phyloP scores from a whole-genome alignment of 2,888 invertebrate species.

The Trachelus stipa region DNA sequence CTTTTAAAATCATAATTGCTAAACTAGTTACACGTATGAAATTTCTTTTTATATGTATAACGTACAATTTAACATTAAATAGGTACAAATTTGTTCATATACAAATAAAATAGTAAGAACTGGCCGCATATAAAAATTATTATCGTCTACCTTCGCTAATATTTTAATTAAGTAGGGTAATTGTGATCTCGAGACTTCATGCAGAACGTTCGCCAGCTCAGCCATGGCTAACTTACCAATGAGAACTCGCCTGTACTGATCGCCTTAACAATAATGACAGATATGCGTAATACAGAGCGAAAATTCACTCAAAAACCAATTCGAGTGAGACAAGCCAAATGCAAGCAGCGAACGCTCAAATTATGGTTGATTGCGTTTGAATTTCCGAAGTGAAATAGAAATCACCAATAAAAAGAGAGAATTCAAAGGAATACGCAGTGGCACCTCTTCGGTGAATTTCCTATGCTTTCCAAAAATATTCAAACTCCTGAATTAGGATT shows the following conservation, averaged over 20 bases:
- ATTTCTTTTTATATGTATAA: constrained; percentile 14
- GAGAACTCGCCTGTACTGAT: neutral
- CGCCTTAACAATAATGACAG: neutral
- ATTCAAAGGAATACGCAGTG: neutral
- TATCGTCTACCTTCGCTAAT: constrained; percentile 7
- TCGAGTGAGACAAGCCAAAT: no score
- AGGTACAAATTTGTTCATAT: constrained; percentile 37
- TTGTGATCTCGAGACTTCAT: constrained; percentile 15
- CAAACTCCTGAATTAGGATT: neutral
- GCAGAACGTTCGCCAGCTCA: neutral
- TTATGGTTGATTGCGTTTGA: neutral
- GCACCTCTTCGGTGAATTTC: no score
- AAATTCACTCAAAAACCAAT: neutral
- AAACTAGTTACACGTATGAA: constrained; percentile 8
- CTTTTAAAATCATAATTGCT: constrained; percentile 13
- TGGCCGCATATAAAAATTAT: constrained; percentile 46
- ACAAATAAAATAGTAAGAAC: constrained; percentile 43
- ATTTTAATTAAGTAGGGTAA: constrained; percentile 18
- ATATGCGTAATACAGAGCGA: neutral
- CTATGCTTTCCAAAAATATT: neutral
- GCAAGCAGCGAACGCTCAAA: no score
- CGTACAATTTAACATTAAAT: constrained; percentile 22
- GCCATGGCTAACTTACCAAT: neutral
- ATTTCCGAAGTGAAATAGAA: neutral
- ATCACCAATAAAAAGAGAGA: neutral